Evolutionary conservation across 2,888 invertebrate genomes (phyloP), one percentile per base, ranked within the genome.

Genomic region (Leucoptera coffeella): DNA sequence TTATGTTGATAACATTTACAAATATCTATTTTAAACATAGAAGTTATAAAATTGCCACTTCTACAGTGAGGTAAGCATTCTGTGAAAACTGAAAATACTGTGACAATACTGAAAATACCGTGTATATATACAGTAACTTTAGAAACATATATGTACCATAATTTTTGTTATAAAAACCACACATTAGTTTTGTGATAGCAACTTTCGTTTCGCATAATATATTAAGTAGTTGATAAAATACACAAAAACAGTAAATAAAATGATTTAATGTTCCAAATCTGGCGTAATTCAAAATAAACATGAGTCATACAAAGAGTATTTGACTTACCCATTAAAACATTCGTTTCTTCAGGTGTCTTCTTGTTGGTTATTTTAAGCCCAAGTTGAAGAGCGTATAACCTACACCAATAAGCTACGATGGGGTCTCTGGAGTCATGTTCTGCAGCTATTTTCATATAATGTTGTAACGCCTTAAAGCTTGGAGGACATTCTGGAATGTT

Each of bases 351-450:
- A 2, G 86, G 79, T 22, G 86, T 84, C 50, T 87, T 89, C 26
- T 79, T 87, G 3, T 53, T 59, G 41, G 75, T 85, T 33, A 78
- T 45, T 50, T 85, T 85, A 37, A 99, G 75, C 0, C 89, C 95
- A 29, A 80, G 75, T 72, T 96, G 93, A 28, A 95, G 73, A 0
- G 94, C 90, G 62, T 91, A 89, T 28, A 96, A 75, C 14, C 95
- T 80, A 53, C 90, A 82, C 90, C 96, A 97, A 58, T 96, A 97
- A 25, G 90, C 82, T 22, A 97, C 80, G 17, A 92, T 82, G 19
- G 86, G 76, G 67, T 97, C 95, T 39, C 95, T 75, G 17, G 75
- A 67, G 45, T 95, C 94, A 71, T 96, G 93, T 57, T 95, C 94
- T 23, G 77, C 73, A 1, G 95, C 95, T 30, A 90, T 80, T 69